A percentile compares a stretch with the other conserved stretches of the same genome.
Evolutionary conservation across 2,797 vertebrate species (phyloP).

Genomic region (Melanotaenia trifasciata): DNA sequence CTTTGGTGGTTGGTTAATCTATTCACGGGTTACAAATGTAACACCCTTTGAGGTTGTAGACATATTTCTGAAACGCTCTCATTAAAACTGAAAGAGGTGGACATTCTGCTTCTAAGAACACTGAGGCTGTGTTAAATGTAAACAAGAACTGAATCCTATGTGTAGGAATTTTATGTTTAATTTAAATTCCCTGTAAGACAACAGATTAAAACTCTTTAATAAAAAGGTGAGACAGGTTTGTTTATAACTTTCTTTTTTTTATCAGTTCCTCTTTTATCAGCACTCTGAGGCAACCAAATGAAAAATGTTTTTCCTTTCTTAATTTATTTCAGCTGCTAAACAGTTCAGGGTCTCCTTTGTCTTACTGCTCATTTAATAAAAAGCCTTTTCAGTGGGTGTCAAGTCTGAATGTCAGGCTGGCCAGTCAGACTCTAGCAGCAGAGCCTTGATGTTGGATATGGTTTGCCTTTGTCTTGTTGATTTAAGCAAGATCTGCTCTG

Average conservation of each 20-base stretch:
- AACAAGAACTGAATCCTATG: background rate
- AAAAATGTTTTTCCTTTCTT: background rate
- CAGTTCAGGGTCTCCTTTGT: background rate
- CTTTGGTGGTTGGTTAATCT: background rate
- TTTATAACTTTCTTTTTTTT: background rate
- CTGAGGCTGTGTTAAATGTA: background rate
- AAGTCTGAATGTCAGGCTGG: too few relatives aligned
- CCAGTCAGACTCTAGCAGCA: too few relatives aligned
- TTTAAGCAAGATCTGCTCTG: background rate
- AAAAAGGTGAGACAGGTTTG: background rate
- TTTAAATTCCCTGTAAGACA: background rate
- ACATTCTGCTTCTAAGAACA: background rate
- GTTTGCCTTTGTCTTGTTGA: background rate
- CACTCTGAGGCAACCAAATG: background rate
- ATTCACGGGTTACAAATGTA: slow-evolving; percentile 1
- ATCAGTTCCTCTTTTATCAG: background rate
- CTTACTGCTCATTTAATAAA: background rate
- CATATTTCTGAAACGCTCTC: background rate
- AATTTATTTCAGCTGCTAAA: background rate
- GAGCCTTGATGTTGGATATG: background rate
- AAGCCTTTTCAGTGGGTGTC: background rate
- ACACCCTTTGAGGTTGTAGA: background rate
- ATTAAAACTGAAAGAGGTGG: background rate
- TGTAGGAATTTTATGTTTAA: background rate
- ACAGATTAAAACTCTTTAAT: background rate